Evolutionary conservation across 2,113 vertebrate genomes (phyloP), one percentile per base, ranked within the genome.

Genomic region (Casuarius casuarius): DNA sequence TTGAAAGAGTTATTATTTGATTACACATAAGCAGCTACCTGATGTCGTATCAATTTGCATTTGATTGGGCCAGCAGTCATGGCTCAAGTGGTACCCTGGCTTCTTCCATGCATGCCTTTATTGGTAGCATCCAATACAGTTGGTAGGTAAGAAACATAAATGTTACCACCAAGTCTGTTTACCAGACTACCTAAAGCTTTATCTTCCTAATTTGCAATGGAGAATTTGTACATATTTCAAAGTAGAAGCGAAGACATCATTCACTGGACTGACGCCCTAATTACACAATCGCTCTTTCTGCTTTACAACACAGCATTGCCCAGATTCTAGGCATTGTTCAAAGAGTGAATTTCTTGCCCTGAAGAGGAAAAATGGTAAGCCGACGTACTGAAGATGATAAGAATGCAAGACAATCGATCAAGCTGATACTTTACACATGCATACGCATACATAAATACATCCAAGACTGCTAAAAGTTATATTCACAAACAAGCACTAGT

Each of bases 361-460:
- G 5, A 49, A 85, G 23, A 2, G 5, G 44, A 70, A 73, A 62
- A 42, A 76, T 6, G 22, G 18, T 46, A 20, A 4, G 40, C 12
- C 76, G 74, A 72, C 28, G 38, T 3, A 62, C 22, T n/a, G 20
- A 35, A 61, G 33, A 54, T 40, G 7, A 74, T 52, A 90, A 81
- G 19, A 71, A 84, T 5, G 10, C 5, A 54, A 70, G 26, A 51
- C 0, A 3, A 38, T 51, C 58, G 40, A 4, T 59, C 29, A 75
- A 66, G 48, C 5, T 52, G 15, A 62, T n/a, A 58, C 28, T 42
- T 71, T 26, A 65, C 17, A 63, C 4, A 31, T 33, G 28, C 9
- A 23, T 15, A n/a, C 4, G 56, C 22, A 12, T 1, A 7, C 19
- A 31, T 23, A 77, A n/a, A 14, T 29, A 54, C 0, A 0, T 13